Base-by-base conservation (phyloP, 2,797 vertebrate species). In the Rhinella marina region DNA sequence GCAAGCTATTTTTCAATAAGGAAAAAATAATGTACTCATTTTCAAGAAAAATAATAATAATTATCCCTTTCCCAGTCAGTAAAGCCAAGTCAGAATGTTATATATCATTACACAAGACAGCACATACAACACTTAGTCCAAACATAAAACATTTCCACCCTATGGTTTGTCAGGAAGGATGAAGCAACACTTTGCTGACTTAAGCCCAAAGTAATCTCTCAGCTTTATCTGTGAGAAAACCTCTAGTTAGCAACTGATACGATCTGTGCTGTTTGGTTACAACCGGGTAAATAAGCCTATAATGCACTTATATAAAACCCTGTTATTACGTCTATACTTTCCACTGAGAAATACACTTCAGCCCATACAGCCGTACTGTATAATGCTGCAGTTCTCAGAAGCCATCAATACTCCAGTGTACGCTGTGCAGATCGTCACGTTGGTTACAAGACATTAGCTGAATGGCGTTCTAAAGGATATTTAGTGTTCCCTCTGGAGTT, bases 401-500 rank as follows among this genome's bases (percentile, higher is more conserved):
- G 81, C 81, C 32, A 19, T 68, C 81, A 83, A 54, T 70, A 70
- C 23, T 27, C 32, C 27, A 73, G 83, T 76, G 72, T 72, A 85
- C 54, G 77, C 83, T 27, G 56, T 50, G 72, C 57, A 17, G 27
- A 11, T 59, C 79, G 0, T 54, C 23, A 54, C 66, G 54, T 32
- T 82, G n/a, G 29, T 84, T 78, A 78, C 17, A 21, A 3, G 66
- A 70, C 52, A 81, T 75, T 41, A 75, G 21, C 57, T 81, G 81
- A 87, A 59, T 77, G 17, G 41, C 32, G 17, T 64, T 62, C 27
- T 64, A 19, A 62, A 1, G 64, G 72, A 57, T 84, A 83, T 87
- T 88, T 79, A 88, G 75, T 57, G 87, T 21, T 79, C 83, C 83
- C 77, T 19, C 66, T 48, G 82, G 87, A 85, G 41, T 85, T 77